Conservation (phyloP, 2,888 invertebrate species). For the Drosophila pseudotalamancana region DNA sequence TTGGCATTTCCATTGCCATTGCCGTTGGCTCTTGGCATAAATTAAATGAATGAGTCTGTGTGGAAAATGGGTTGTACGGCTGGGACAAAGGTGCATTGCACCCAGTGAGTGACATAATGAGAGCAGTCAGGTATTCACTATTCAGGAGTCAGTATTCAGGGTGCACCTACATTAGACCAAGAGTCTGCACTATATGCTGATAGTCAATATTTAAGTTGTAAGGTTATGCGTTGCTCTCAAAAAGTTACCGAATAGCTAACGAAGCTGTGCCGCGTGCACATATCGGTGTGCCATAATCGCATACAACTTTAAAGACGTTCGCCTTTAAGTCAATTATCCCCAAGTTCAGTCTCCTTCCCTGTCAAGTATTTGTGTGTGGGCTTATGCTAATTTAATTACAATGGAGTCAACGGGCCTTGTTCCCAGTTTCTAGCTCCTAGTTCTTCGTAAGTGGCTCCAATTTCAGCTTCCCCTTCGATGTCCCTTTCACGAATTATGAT, state of each 20-base stretch:
- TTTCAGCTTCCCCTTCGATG: constrained; percentile 15
- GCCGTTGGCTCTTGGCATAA: constrained; percentile 79
- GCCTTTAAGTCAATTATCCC: constrained; percentile 61
- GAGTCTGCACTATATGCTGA: constrained; percentile 13
- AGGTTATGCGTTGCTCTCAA: constrained; percentile 21
- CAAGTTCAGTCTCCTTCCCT: constrained; percentile 26
- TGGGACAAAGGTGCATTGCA: constrained; percentile 40
- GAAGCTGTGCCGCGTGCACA: constrained; percentile 40
- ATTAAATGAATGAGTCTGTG: constrained; percentile 49
- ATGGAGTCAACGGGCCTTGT: constrained; percentile 11
- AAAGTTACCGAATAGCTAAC: too few species aligned
- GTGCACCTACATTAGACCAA: constrained; percentile 49
- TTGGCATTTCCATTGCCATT: constrained; percentile 49
- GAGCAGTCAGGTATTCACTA: constrained; percentile 17
- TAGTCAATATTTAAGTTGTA: constrained; percentile 30
- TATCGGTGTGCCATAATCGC: constrained; percentile 1
- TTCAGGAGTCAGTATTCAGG: constrained; percentile 28
- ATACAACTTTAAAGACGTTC: constrained; percentile 16
- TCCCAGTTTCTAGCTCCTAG: too few species aligned
- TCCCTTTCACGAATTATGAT: constrained; percentile 65
- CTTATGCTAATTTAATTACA: constrained; percentile 72
- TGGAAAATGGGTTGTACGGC: constrained; percentile 57
- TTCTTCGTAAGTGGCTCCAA: constrained; percentile 6
- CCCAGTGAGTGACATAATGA: constrained; percentile 33
- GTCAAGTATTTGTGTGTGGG: constrained; percentile 10